Base-by-base conservation (phyloP, 2,797 vertebrate species). In the Echeneis naucrates region DNA sequence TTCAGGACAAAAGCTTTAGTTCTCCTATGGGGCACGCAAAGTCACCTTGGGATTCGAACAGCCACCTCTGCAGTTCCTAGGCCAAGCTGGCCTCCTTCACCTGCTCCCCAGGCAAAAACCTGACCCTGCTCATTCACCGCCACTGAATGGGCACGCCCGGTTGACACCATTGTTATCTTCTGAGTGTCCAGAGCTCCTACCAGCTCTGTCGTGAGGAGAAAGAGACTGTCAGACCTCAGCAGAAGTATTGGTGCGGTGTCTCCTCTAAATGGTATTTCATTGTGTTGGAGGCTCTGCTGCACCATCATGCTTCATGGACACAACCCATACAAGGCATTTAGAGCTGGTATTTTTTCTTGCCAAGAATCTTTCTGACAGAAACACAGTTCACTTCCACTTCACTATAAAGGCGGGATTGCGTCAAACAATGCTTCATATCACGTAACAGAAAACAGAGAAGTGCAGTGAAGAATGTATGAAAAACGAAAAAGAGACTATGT, bases 81-180 rank as follows among this genome's bases (percentile, higher is more conserved):
- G 26, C 98, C 98, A 4, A 99, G 93, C 63, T 99, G 98, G 0
- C 98, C 98, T 3, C 95, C 95, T 1, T 95, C 96, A 27, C 96
- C 96, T 0, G 96, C 94, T 0, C 98, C 98, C 98, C 98, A 99
- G 27, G 97, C 94, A 82, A 97, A 99, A 72, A 99, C 95, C 72
- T 98, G 98, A 47, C 98, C 98, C 81, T 95, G 95, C 83, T 97
- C 96, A 0, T 94, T 99, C 77, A 99, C 94, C 0, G 96, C 98
- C 91, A 99, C 77, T 0, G 93, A 98, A 88, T 99, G 96, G 11
- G 95, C 94, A 84, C 93, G 92, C n/a, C 98, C 98, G 8, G 98
- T 97, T 0, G 97, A 95, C 82, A 99, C 95, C 0, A 93, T 94
- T 13, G 93, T 88, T 2, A 99, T 98, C 85, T 96, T 97, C 91